A percentile compares a stretch with the other conserved stretches of the same genome.
Evolutionary conservation across 2,113 vertebrate species (phyloP).

Genomic region (Oreochromis niloticus): DNA sequence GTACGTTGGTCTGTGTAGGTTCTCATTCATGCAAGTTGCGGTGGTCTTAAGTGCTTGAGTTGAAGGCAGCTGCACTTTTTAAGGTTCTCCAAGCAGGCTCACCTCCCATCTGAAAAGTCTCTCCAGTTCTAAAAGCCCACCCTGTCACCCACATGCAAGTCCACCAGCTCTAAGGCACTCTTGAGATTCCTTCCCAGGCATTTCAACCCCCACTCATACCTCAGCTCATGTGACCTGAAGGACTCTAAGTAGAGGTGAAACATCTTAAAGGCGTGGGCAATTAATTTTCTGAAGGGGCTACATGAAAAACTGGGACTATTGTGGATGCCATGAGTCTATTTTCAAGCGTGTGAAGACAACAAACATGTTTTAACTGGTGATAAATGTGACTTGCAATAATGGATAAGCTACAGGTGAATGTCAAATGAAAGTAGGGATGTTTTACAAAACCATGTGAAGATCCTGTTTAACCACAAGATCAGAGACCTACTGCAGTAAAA

Average conservation of each 20-base stretch:
- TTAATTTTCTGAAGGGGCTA: neutral
- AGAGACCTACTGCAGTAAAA: neutral
- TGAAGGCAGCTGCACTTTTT: neutral
- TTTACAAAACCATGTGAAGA: neutral
- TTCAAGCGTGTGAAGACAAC: neutral
- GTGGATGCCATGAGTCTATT: neutral
- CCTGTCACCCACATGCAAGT: neutral
- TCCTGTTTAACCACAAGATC: neutral
- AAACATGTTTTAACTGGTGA: neutral
- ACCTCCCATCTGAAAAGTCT: neutral
- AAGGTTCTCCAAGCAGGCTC: neutral
- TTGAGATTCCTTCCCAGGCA: neutral
- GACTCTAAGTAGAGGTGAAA: neutral
- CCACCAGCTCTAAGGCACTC: neutral
- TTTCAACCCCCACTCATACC: neutral
- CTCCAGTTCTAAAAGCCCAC: neutral
- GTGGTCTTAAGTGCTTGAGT: neutral
- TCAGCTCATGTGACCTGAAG: neutral
- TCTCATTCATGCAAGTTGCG: neutral
- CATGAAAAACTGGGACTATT: neutral
- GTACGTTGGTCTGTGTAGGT: accelerated
- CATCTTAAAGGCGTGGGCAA: neutral
- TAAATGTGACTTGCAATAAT: neutral
- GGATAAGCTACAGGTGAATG: neutral
- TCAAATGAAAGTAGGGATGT: neutral